phyloP scores from a whole-genome alignment of 2,113 vertebrate species.

The Ardeotis arabs region DNA sequence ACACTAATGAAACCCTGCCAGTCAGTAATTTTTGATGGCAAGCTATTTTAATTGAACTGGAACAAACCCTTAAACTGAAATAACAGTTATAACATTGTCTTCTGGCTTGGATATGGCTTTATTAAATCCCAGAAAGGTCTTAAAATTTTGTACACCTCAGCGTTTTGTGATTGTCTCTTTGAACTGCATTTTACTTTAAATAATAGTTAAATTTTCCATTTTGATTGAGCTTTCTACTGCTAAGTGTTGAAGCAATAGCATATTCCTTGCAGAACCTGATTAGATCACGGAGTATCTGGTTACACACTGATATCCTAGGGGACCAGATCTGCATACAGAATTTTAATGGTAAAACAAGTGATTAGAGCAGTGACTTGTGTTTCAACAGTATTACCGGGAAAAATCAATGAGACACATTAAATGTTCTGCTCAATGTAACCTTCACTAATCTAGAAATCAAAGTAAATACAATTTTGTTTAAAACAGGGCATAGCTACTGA shows the following conservation, averaged over 20 bases:
- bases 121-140: not conserved
- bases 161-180: not conserved
- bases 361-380: conserved; percentile 15
- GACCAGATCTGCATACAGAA: conserved; percentile 22
- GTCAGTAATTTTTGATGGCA: not conserved
- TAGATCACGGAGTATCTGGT: conserved; percentile 22
- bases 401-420: conserved; percentile 42
- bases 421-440: conserved; percentile 12
- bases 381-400: conserved; percentile 19
- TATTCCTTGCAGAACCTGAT: conserved; percentile 9
- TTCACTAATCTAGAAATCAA: conserved; percentile 38
- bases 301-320: not conserved
- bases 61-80: not conserved
- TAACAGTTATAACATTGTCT: conserved; percentile 10
- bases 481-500: not conserved
- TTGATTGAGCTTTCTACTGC: not conserved
- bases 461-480: conserved; percentile 10
- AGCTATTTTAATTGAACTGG: not conserved
- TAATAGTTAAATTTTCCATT: not conserved
- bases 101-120: not conserved
- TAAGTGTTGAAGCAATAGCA: not conserved
- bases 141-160: not conserved
- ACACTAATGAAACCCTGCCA: not conserved
- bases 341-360: conserved; percentile 42
- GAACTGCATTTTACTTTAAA: conserved; percentile 4